Evolutionary conservation across 1,140 invertebrate species (phyloP).

Genomic region (Camponotus vicinus): DNA sequence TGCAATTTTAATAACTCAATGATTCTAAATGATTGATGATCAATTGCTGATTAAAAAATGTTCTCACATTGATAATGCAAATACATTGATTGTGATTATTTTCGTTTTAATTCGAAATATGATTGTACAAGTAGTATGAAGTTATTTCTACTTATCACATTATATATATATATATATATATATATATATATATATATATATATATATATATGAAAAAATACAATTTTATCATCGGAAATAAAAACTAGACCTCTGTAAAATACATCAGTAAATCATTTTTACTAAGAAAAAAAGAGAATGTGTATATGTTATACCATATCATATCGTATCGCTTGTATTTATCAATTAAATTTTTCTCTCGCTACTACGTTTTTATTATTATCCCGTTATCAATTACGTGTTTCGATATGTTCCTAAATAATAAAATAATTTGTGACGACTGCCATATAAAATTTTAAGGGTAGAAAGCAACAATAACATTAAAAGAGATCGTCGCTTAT

Average conservation of each 20-base stretch:
- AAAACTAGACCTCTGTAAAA: background rate
- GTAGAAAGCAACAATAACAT: background rate
- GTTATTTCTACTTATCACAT: conserved; percentile 7
- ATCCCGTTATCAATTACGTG: background rate
- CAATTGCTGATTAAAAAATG: background rate
- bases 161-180: background rate
- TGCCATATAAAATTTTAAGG: background rate
- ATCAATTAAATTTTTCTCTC: conserved; percentile 9
- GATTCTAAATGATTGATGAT: background rate
- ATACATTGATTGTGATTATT: background rate
- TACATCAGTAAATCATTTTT: conserved; percentile 8
- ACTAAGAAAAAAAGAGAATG: background rate
- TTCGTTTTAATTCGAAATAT: background rate
- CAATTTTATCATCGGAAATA: conserved; percentile 52
- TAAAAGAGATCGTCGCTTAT: background rate
- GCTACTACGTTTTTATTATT: no score
- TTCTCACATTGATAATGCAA: background rate
- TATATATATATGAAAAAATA: background rate
- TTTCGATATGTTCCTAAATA: background rate
- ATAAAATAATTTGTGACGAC: background rate
- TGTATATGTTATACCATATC: background rate
- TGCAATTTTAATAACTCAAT: background rate
- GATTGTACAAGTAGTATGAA: background rate
- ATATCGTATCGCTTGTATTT: conserved; percentile 3
- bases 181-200: conserved; percentile 11